Evolutionary conservation across 2,113 vertebrate genomes (phyloP).

Genomic region (Burhinus oedicnemus): DNA sequence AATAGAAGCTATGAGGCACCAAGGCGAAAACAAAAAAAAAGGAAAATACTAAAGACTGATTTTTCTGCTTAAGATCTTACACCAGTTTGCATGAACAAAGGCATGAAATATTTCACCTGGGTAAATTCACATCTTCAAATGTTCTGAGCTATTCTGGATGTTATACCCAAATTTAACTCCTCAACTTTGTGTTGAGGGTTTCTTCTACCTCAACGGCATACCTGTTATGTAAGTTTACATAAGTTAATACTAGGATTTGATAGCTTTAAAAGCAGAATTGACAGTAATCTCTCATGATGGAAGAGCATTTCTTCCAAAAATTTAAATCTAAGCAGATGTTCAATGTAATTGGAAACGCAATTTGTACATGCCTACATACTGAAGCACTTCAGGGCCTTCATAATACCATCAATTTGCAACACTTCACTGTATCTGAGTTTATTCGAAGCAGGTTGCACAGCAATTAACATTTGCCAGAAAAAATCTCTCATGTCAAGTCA

Average conservation of each 20-base stretch:
- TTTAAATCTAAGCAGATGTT: neutral
- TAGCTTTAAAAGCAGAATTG: neutral
- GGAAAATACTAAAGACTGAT: neutral
- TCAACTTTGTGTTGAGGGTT: neutral
- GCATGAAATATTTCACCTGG: neutral
- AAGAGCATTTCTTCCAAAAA: neutral
- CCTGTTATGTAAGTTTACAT: neutral
- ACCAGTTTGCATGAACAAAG: neutral
- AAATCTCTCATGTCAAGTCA: neutral
- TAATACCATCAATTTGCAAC: neutral
- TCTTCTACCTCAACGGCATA: neutral
- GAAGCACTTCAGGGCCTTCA: neutral
- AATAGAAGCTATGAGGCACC: neutral
- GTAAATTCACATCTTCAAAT: neutral
- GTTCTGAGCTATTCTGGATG: neutral
- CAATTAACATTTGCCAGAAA: neutral
- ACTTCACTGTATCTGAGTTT: neutral
- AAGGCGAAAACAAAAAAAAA: neutral
- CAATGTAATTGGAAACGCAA: neutral
- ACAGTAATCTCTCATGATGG: neutral
- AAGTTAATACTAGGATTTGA: neutral
- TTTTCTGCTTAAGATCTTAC: neutral
- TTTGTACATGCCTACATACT: neutral
- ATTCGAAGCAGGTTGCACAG: neutral
- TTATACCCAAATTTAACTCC: neutral